Evolutionary conservation across 2,888 invertebrate species (phyloP), one percentile per base, ranked within the genome.

Genomic region (Clivina fossor): DNA sequence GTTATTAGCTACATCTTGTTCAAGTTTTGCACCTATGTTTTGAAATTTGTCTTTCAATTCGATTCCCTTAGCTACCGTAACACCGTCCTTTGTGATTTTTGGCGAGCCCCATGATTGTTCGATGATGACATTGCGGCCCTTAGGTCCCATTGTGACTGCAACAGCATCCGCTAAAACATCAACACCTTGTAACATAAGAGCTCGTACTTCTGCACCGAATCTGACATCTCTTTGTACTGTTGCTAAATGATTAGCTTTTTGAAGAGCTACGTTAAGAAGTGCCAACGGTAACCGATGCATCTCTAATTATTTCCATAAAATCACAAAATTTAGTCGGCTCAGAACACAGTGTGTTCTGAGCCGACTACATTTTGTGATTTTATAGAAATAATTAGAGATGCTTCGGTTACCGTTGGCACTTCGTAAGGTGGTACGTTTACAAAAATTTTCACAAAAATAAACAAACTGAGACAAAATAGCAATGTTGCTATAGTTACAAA

Each of bases 91-190:
- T 55, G 99, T 99, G 70, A 99, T 99, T 78, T 99, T 99, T 8
- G 99, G 99, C 51, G 95, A 93, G 22, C 99, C 99, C 98, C 98
- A 99, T 18, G 95, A 93, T 74, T 99, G 98, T 78, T 99, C 99
- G 67, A 99, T 83, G 69, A 99, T 97, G 7, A 99, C 99, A 74
- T 99, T 99, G 66, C 99, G 86, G 47, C 99, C 99, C 74, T 99
- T 99, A 51, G 99, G 99, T 43, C 99, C 99, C 98, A 99, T 97
- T 48, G 99, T 99, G 50, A 99, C 98, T 22, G 98, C 97, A n/a
- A 99, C 99, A 51, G 98, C 97, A 78, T 99, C 98, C 18, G 99
- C 96, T 43, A 99, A 80, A 55, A 97, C 81, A 75, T 99, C 97
- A 15, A 99, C 98, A 58, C 99, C 99, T 74, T 95, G 93, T 50